Conservation (phyloP, 2,113 vertebrate species). For the Zosterops lateralis region DNA sequence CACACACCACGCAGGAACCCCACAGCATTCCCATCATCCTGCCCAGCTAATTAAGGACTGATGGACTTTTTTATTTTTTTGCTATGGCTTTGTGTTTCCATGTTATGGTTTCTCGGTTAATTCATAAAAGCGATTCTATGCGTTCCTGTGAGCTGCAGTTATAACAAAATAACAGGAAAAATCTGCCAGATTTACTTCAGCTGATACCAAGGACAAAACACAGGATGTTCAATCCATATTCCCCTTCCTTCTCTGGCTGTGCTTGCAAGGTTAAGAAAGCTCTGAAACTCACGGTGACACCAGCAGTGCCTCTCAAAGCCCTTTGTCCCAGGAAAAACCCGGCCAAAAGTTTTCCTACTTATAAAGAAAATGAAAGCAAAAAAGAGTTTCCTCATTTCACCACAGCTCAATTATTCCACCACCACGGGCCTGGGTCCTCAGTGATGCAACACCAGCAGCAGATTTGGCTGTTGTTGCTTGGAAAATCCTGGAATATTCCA, state of each 20-base stretch:
- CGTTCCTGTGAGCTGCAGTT: conserved; percentile 55
- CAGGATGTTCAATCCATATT: conserved; percentile 71
- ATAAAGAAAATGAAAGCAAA: conserved; percentile 35
- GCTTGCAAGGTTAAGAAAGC: conserved; percentile 55
- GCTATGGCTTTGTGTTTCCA: neutral
- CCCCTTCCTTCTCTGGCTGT: conserved; percentile 65
- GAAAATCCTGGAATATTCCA: neutral
- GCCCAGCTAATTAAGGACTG: neutral
- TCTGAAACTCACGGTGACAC: conserved; percentile 46
- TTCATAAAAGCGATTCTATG: conserved; percentile 55
- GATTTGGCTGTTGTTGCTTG: neutral
- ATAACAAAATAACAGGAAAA: conserved; percentile 91
- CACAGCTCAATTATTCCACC: neutral
- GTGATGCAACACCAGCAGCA: neutral
- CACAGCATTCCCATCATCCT: neutral
- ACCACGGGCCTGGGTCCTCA: neutral
- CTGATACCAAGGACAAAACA: conserved; percentile 79
- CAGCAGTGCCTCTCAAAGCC: neutral
- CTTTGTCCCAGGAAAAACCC: neutral
- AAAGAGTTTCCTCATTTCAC: neutral
- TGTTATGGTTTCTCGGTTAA: conserved; percentile 39
- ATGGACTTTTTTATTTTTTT: neutral
- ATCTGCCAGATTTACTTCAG: conserved; percentile 80
- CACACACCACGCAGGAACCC: rapidly evolving
- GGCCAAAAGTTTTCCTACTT: neutral